These are phyloP conservation scores for Oophaga sylvatica DNA, from an alignment of 2,797 vertebrate species.

Conservation along the genomic window DNA sequence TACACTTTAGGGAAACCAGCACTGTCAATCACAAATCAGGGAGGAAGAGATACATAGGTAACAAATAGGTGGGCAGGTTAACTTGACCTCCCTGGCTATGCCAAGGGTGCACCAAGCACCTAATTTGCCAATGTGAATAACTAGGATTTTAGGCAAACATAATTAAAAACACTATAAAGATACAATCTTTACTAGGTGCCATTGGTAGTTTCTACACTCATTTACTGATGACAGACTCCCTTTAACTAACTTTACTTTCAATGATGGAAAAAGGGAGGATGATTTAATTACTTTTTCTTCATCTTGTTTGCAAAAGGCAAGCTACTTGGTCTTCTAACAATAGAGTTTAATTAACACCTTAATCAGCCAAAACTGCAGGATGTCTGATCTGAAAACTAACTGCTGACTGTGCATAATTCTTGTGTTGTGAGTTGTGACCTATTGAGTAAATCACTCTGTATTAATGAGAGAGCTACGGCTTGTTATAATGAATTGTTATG, in stretches of 20 bases:
- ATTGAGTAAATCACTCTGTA: not conserved
- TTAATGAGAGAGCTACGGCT: not conserved
- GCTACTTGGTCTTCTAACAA: constrained; percentile 38
- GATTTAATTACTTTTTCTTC: constrained; percentile 5
- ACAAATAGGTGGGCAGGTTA: too few species aligned
- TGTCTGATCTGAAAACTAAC: constrained; percentile 1
- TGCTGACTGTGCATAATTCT: not conserved
- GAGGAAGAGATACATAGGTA: too few species aligned
- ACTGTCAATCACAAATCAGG: too few species aligned
- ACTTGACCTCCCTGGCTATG: too few species aligned
- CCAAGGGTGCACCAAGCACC: too few species aligned
- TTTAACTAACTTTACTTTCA: not conserved
- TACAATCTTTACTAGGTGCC: too few species aligned
- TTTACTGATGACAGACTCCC: not conserved
- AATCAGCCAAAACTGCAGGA: constrained; percentile 23
- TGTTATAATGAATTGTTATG: not conserved
- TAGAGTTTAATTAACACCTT: constrained; percentile 45
- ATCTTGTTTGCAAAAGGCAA: constrained; percentile 21
- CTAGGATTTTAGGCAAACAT: too few species aligned
- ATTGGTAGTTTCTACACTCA: too few species aligned
- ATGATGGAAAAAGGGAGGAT: not conserved
- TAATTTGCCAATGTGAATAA: too few species aligned
- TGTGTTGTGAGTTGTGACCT: not conserved
- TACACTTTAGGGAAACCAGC: too few species aligned
- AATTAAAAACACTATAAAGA: too few species aligned